A percentile compares a stretch with the other conserved stretches of the same genome.
These are phyloP conservation scores for Limenitis camilla DNA, from an alignment of 2,888 invertebrate species.

Conservation along the genomic window DNA sequence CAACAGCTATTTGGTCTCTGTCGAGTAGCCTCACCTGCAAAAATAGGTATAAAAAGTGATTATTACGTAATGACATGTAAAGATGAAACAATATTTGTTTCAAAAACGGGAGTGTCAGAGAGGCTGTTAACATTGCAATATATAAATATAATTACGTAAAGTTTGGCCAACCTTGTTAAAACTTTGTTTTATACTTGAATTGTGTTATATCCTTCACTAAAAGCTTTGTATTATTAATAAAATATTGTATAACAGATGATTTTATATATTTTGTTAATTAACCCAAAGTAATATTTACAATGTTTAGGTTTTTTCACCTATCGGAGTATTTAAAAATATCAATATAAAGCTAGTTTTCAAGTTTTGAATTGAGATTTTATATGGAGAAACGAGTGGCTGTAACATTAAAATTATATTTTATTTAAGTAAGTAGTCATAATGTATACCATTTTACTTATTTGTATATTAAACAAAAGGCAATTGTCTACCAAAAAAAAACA, in stretches of 20 bases:
- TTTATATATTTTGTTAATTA: too few relatives aligned
- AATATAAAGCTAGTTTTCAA: too few relatives aligned
- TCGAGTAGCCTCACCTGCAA: constrained; percentile 64
- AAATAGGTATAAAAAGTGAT: constrained; percentile 1
- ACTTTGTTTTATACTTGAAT: too few relatives aligned
- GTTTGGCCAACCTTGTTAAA: constrained; percentile 23
- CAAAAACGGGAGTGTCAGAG: constrained; percentile 20
- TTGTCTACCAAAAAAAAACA: background rate
- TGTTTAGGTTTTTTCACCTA: too few relatives aligned
- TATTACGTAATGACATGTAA: background rate
- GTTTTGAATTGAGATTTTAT: too few relatives aligned
- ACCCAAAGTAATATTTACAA: too few relatives aligned
- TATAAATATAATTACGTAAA: constrained; percentile 26
- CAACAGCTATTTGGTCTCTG: constrained; percentile 52
- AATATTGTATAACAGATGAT: too few relatives aligned
- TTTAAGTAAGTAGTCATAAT: background rate
- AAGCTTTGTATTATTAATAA: too few relatives aligned
- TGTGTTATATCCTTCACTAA: too few relatives aligned
- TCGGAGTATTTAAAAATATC: too few relatives aligned
- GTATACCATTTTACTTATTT: background rate
- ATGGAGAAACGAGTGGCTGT: too few relatives aligned
- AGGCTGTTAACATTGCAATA: constrained; percentile 20
- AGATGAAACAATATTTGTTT: constrained; percentile 8
- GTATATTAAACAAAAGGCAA: background rate
- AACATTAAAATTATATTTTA: too few relatives aligned